Percentiles rank a stretch among this genome's conserved stretches.
These are phyloP conservation scores for Pipistrellus nathusii DNA, from an alignment of 2,797 vertebrate genomes.

Conservation along the genomic window DNA sequence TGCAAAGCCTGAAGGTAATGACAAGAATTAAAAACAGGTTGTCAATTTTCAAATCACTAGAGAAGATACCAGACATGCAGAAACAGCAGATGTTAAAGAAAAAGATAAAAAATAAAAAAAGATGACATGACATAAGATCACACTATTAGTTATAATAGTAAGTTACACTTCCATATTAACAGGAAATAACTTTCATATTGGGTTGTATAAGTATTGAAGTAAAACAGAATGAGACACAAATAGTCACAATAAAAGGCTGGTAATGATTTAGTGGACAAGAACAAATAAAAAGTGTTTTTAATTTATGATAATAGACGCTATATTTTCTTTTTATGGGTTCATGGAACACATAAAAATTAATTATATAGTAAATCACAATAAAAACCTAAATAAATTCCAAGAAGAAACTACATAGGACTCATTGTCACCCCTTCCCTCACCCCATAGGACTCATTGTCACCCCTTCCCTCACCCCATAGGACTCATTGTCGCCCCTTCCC, in stretches of 20 bases:
- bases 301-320: not conserved
- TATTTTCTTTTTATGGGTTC: slow-evolving; percentile 36
- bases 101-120: not conserved
- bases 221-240: slow-evolving; percentile 22
- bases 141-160: not conserved
- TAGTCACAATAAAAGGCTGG: not conserved
- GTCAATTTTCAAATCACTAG: not conserved
- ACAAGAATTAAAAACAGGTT: not conserved
- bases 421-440: not conserved
- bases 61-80: not conserved
- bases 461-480: not conserved
- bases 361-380: not conserved
- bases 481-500: not conserved
- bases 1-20: not conserved
- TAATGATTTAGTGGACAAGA: not conserved
- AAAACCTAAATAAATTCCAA: slow-evolving; percentile 41
- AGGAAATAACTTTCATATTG: not conserved
- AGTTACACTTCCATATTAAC: not conserved
- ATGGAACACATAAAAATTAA: not conserved
- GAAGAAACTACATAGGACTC: not conserved
- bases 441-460: not conserved
- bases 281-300: not conserved
- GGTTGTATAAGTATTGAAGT: not conserved
- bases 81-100: not conserved
- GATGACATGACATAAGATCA: not conserved